These are phyloP conservation scores for Apostichopus californicus DNA, from an alignment of 35 echinoderm and acorn worm species.

Conservation along the genomic window DNA sequence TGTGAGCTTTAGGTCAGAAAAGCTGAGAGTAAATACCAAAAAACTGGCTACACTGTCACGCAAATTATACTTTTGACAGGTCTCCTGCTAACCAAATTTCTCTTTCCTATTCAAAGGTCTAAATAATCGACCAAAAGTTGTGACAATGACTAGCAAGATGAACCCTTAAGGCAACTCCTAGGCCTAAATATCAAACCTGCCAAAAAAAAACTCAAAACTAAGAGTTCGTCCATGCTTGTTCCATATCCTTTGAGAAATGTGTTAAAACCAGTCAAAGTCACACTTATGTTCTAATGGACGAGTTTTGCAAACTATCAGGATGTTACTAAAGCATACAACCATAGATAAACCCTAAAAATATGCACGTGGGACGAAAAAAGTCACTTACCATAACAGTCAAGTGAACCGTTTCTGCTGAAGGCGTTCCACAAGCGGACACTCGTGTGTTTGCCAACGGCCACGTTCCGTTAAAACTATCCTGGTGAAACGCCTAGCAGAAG, in stretches of 20 bases:
- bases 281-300: not conserved
- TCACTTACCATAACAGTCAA: constrained; percentile 36
- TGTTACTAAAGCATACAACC: no score
- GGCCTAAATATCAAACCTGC: not conserved
- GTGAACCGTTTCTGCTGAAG: constrained; percentile 27
- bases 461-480: not conserved
- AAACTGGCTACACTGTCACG: not conserved
- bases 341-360: not conserved
- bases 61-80: not conserved
- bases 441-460: not conserved
- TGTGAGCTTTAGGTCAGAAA: not conserved
- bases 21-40: not conserved
- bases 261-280: not conserved
- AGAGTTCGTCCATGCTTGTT: not conserved
- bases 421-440: constrained; percentile 11
- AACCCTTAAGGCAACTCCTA: not conserved
- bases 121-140: not conserved
- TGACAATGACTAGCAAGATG: not conserved
- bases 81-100: not conserved
- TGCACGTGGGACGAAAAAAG: constrained; percentile 1
- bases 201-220: not conserved
- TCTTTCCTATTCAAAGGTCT: not conserved
- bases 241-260: constrained; percentile 1
- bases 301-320: not conserved
- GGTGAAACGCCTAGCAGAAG: not conserved